Percentiles rank a stretch among this genome's conserved stretches.
These are phyloP conservation scores for Scaptomyza tumidula DNA, from an alignment of 2,888 invertebrate genomes.

Conservation along the genomic window DNA sequence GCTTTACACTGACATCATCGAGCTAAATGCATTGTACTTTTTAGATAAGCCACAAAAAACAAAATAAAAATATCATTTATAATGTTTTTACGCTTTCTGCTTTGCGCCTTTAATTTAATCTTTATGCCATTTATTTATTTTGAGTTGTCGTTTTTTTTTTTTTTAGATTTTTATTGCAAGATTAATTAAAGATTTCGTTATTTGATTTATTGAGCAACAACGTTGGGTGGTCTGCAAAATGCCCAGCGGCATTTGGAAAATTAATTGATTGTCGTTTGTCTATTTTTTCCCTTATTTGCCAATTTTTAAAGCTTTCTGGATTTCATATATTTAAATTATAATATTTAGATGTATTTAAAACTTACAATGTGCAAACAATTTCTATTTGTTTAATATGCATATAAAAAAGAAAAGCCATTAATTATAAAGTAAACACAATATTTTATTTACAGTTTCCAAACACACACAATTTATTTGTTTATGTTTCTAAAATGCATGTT, in stretches of 20 bases:
- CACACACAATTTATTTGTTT: slow-evolving; percentile 35
- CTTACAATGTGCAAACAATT: slow-evolving; percentile 18
- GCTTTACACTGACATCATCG: slow-evolving; percentile 52
- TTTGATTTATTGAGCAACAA: slow-evolving; percentile 60
- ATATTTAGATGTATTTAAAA: slow-evolving; percentile 20
- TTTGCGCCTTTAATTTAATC: slow-evolving; percentile 28
- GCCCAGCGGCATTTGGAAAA: slow-evolving; percentile 11
- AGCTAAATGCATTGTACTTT: slow-evolving; percentile 39
- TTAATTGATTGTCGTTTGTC: slow-evolving; percentile 1
- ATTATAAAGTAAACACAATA: slow-evolving; percentile 44
- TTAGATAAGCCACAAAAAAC: slow-evolving; percentile 10
- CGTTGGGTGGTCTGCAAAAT: slow-evolving; percentile 40
- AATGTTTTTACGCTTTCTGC: slow-evolving; percentile 38
- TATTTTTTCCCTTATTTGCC: neutral
- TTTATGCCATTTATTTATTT: slow-evolving; percentile 27
- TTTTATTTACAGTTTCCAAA: slow-evolving; percentile 35
- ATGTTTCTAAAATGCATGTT: slow-evolving; percentile 11
- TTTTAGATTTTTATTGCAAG: slow-evolving; percentile 33
- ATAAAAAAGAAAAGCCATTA: slow-evolving; percentile 47
- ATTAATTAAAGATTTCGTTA: slow-evolving; percentile 64
- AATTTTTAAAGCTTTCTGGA: slow-evolving; percentile 11
- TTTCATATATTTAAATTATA: slow-evolving; percentile 7
- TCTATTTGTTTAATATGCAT: slow-evolving; percentile 35
- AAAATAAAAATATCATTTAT: slow-evolving; percentile 55
- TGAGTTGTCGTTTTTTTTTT: slow-evolving; percentile 15